Percentiles rank a stretch among this genome's conserved stretches.
phyloP scores from a whole-genome alignment of 2,888 invertebrate species.

The Agriotes lineatus region DNA sequence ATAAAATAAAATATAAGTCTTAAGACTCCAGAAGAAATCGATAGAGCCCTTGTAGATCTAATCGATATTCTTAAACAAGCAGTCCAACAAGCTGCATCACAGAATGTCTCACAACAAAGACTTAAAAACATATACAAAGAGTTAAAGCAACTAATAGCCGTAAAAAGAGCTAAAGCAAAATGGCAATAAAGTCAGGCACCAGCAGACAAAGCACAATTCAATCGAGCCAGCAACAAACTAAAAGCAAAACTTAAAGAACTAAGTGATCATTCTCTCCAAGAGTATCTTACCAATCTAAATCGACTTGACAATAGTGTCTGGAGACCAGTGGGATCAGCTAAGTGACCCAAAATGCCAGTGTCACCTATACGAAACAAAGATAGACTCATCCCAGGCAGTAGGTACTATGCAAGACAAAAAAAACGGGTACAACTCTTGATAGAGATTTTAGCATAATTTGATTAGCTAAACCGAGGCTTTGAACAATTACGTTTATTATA shows the following conservation, averaged over 20 bases:
- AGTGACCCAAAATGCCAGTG: neutral
- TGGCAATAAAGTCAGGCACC: conserved; percentile 14
- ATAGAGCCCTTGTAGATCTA: too few species aligned
- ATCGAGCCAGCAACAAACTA: conserved; percentile 3
- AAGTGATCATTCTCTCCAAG: conserved; percentile 3
- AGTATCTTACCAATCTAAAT: too few species aligned
- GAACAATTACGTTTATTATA: too few species aligned
- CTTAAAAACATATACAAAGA: neutral
- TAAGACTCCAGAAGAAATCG: too few species aligned
- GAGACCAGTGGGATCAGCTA: conserved; percentile 2
- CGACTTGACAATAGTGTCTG: conserved; percentile 10
- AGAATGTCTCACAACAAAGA: neutral
- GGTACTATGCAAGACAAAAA: too few species aligned
- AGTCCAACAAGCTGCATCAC: neutral
- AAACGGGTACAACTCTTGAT: too few species aligned
- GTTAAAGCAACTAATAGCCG: conserved; percentile 8
- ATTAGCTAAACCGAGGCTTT: too few species aligned
- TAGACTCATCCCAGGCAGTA: neutral
- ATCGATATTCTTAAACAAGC: too few species aligned
- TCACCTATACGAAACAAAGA: neutral
- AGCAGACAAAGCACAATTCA: conserved; percentile 2
- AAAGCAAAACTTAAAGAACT: conserved; percentile 9
- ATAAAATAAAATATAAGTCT: neutral
- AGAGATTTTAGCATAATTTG: too few species aligned
- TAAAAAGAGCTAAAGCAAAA: conserved; percentile 9